Base-by-base conservation (phyloP, 2,888 invertebrate species). In the Nomada ruficornis region DNA sequence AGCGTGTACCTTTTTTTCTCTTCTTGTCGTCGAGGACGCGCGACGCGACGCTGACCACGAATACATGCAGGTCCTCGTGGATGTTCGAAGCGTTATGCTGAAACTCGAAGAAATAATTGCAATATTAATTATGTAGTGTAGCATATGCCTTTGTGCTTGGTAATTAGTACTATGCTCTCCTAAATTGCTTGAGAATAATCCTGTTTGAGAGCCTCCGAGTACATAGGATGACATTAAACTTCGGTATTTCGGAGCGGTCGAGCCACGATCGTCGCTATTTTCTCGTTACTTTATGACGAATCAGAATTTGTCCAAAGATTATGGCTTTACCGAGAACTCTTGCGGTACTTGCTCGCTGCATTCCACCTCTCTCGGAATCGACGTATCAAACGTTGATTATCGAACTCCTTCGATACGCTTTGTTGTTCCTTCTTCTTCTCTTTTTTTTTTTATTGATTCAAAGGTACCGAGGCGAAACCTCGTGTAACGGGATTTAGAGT, bases 401-500 rank as follows among this genome's bases (percentile, higher is more conserved):
- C 84, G 89, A 89, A 86, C 86, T 69, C 70, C 68, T 54, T 68
- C 86, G 84, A 77, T 67, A 83, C 86, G 89, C 84, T 88, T 88
- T 83, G 88, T 86, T 84, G 87, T 84, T 81, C 50, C 85, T 82
- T 85, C 81, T 86, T 80, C 10, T 2, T 15, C 47, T 11, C 15
- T 3, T 13, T 11, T 15, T 47, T 47, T 15, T 15, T 15, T 13
- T 13, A 86, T 81, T 80, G 70, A 71, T 78, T 63, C 59, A 52
- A 71, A 70, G 69, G 69, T 77, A 78, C 69, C 82, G 70, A 68
- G 88, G 87, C 82, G 87, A 89, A 89, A 89, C 88, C 83, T 79
- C 77, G 23, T 18, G 71, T 89, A 91, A 91, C 91, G 91, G 91
- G 85, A 90, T 89, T 86, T 91, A 82, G 90, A 89, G 91, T 91